phyloP scores from a whole-genome alignment of 2,113 vertebrate genomes.

The Mus spicilegus region DNA sequence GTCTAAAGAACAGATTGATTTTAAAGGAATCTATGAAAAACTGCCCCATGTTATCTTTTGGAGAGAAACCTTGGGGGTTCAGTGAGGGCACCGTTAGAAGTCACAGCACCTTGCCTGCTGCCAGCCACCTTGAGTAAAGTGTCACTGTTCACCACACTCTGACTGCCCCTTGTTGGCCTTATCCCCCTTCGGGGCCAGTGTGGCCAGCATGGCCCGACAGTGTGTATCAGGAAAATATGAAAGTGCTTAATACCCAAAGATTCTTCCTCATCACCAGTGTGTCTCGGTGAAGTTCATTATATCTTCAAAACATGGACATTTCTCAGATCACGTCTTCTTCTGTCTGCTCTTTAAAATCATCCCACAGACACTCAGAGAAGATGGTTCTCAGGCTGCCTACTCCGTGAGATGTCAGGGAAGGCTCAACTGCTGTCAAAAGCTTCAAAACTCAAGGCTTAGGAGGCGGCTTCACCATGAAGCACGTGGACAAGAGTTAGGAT shows the following conservation, averaged over 20 bases:
- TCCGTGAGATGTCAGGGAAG: background rate
- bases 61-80: background rate
- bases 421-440: background rate
- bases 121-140: background rate
- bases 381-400: background rate
- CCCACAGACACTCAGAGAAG: background rate
- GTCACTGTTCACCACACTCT: rapidly evolving
- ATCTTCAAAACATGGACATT: background rate
- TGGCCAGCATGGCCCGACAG: rapidly evolving
- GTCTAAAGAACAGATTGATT: background rate
- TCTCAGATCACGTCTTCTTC: background rate
- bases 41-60: background rate
- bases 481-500: too few relatives aligned
- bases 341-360: background rate
- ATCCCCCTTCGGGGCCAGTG: rapidly evolving
- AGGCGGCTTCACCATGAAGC: background rate
- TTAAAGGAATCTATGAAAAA: background rate
- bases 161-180: too few relatives aligned
- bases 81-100: background rate
- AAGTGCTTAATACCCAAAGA: background rate
- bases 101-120: background rate
- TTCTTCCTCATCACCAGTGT: background rate
- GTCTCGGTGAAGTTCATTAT: too few relatives aligned
- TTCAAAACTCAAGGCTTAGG: background rate
- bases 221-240: too few relatives aligned